These are phyloP conservation scores for Festucalex cinctus DNA, from an alignment of 2,113 vertebrate species.

Conservation along the genomic window DNA sequence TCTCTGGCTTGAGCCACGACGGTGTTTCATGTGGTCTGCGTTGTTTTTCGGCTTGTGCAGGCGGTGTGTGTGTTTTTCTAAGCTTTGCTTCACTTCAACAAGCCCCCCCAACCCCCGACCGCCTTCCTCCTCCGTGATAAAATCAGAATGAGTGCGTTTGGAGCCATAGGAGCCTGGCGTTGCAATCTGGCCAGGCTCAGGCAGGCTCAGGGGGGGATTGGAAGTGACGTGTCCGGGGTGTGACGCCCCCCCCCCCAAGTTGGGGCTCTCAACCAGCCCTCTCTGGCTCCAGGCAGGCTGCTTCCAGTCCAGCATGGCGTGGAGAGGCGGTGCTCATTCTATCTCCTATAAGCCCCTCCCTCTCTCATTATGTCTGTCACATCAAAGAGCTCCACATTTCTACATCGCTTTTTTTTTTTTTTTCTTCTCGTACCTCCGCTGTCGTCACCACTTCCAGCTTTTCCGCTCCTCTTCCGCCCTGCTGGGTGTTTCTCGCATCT, in stretches of 20 bases:
- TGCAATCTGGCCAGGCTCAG: constrained; percentile 60
- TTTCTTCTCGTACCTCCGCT: constrained; percentile 9
- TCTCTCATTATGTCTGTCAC: constrained; percentile 44
- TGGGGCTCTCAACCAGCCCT: constrained; percentile 54
- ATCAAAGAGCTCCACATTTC: constrained; percentile 32
- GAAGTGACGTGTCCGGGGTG: constrained; percentile 56
- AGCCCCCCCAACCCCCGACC: too few species aligned
- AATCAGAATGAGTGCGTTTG: constrained; percentile 52
- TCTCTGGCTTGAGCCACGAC: constrained; percentile 26
- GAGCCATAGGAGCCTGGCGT: constrained; percentile 36
- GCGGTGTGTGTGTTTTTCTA: constrained; percentile 23
- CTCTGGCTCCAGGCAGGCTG: constrained; percentile 60
- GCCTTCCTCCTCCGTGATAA: constrained; percentile 49
- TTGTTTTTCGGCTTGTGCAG: constrained; percentile 41
- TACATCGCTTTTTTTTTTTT: constrained; percentile 19
- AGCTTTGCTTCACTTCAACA: constrained; percentile 22
- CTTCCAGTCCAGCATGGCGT: constrained; percentile 61
- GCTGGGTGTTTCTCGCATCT: constrained; percentile 22
- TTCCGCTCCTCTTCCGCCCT: constrained; percentile 1
- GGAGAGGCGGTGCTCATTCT: constrained; percentile 28
- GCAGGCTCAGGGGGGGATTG: constrained; percentile 50
- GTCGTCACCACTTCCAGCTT: constrained; percentile 9
- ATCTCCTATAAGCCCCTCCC: constrained; percentile 6
- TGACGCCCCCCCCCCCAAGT: constrained; percentile 23
- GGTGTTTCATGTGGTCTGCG: constrained; percentile 38